Base-by-base conservation (phyloP, 2,797 vertebrate species). In the Etheostoma nigrum region DNA sequence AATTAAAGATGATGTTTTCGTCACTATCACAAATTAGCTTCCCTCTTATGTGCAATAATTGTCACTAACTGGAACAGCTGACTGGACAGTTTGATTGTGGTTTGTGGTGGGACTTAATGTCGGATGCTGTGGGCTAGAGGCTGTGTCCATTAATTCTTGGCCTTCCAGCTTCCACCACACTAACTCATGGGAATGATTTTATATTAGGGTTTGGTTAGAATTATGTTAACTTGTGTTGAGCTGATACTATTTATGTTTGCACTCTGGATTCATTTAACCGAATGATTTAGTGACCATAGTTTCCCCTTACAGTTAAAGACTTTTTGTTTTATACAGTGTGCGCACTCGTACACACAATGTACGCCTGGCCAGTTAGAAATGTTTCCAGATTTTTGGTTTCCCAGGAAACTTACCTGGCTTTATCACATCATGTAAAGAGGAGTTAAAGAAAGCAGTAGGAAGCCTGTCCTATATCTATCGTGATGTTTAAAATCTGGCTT, bases 361-460 rank as follows among this genome's bases (percentile, higher is more conserved):
- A 15, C 2, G 1, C 21, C 33, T 49, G 16, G 45, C 71, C 33
- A 44, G 76, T 82, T 19, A 19, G n/a, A 74, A 76, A 57, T 2
- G 52, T 69, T 63, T 66, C 44, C 21, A 78, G 21, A 72, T 64
- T 59, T 80, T 51, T 44, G 16, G 33, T 69, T 74, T 72, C 62
- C 30, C 72, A 75, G 68, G 64, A 78, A 83, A 75, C 67, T 68
- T 30, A 1, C 19, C 49, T 58, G 55, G 51, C 49, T 79, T 76
- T 71, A 42, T 62, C 40, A 60, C 36, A 36, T 10, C 15, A 51
- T 19, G 57, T 63, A 51, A 52, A 66, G 47, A 71, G 66, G 69
- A 77, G 81, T 73, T 61, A 76, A 72, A 72, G 27, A 42, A 67
- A 80, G 75, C 2, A n/a, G 25, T 1, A 8, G 21, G 52, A 59